Base-by-base conservation (phyloP, 2,888 invertebrate species). In the Drosophila leonis region DNA sequence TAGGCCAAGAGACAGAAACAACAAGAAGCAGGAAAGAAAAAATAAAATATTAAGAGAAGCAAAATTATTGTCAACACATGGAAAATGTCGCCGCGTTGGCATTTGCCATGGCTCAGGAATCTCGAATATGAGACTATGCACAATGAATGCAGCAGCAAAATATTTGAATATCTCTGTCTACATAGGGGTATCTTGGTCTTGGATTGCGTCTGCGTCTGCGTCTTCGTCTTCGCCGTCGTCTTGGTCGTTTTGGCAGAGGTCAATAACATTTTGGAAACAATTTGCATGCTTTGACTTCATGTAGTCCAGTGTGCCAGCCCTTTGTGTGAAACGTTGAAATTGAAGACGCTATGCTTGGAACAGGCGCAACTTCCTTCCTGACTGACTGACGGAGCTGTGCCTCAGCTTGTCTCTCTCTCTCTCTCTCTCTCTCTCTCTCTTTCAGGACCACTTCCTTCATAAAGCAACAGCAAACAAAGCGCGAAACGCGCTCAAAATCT, bases 321-420 rank as follows among this genome's bases (percentile, higher is more conserved):
- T 56, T 64, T 65, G 42, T 55, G 5, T 41, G 60, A 46, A 41
- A 46, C 39, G 35, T 39, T 80, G 62, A 72, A 86, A 60, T 65
- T 66, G 48, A 64, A 72, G 72, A 61, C 64, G 64, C 42, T 10
- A 12, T 41, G 46, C 31, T 48, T 44, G 39, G 55, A 70, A 66
- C 66, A 72, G 78, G 65, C 68, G 74, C 77, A 67, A 86, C 90
- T 87, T 89, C 84, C 90, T 83, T 85, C 84, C 89, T 88, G 80
- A 83, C 75, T 75, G 69, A 61, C 65, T 61, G 69, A 62, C 55
- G 52, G 51, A 41, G 41, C 52, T 27, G 15, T n/a, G 29, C 13
- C 41, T 12, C 8, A 15, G 55, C 18, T 29, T 41, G 1, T 18
- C 12, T 80, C 72, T 70, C 71, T 70, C 71, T 60, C 64, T 55